These are phyloP conservation scores for Drosophila mimica DNA, from an alignment of 2,888 invertebrate species.

Conservation along the genomic window DNA sequence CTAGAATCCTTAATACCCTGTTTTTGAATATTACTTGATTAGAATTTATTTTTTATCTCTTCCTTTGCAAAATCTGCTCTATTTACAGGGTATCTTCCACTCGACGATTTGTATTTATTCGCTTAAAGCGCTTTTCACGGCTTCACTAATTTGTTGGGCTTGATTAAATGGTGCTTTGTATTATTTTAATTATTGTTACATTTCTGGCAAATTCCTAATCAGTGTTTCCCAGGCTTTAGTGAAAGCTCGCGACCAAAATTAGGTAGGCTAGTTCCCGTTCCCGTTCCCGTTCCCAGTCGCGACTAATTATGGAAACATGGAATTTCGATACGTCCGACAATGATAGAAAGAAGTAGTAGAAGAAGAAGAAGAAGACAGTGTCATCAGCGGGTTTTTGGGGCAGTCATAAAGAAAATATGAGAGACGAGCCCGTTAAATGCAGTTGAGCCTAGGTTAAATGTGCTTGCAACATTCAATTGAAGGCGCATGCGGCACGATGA, in stretches of 20 bases:
- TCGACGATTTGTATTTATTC: neutral
- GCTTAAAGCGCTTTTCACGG: neutral
- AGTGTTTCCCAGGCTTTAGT: conserved; percentile 22
- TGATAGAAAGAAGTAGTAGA: neutral
- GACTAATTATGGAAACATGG: conserved; percentile 21
- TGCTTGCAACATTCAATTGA: conserved; percentile 64
- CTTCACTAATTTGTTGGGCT: neutral
- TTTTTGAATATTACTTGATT: neutral
- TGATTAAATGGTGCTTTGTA: conserved; percentile 14
- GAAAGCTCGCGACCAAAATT: conserved; percentile 23
- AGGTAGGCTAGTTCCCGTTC: conserved; percentile 12
- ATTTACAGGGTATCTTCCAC: neutral
- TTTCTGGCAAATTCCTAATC: conserved; percentile 4
- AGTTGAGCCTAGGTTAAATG: conserved; percentile 38
- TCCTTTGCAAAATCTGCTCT: neutral
- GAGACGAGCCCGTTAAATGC: conserved; percentile 56
- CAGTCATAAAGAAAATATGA: conserved; percentile 48
- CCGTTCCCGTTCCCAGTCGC: conserved; percentile 1
- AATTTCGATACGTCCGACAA: neutral
- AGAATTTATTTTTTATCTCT: neutral
- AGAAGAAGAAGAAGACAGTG: neutral
- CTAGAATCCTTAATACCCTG: neutral
- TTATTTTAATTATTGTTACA: conserved; percentile 2
- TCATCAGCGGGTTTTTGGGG: conserved; percentile 4
- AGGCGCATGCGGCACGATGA: conserved; percentile 40